These are phyloP conservation scores for Elymnias hypermnestra DNA, from an alignment of 1,140 invertebrate species.

Conservation along the genomic window DNA sequence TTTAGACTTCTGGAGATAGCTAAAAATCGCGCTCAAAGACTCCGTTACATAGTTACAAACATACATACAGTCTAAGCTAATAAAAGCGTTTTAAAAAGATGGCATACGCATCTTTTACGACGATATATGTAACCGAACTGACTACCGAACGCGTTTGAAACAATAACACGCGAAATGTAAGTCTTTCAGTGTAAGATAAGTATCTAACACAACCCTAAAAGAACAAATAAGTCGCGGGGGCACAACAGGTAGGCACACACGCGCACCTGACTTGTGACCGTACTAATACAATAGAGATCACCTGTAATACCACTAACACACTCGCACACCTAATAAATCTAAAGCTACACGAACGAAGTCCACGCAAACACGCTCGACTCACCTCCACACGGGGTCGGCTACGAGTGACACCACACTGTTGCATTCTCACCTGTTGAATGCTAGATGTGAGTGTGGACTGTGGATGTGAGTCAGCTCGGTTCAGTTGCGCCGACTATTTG, in stretches of 20 bases:
- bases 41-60: too few relatives aligned
- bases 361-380: slow-evolving; percentile 56
- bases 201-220: slow-evolving; percentile 60
- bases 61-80: too few relatives aligned
- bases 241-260: slow-evolving; percentile 65
- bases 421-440: slow-evolving; percentile 68
- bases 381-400: slow-evolving; percentile 56
- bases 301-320: slow-evolving; percentile 54
- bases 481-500: slow-evolving; percentile 26
- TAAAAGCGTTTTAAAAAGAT: too few relatives aligned
- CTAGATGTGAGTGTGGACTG: slow-evolving; percentile 51
- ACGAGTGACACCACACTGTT: slow-evolving; percentile 59
- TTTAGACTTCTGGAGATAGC: too few relatives aligned
- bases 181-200: slow-evolving; percentile 39
- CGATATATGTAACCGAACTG: slow-evolving; percentile 27
- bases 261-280: slow-evolving; percentile 58
- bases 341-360: slow-evolving; percentile 54
- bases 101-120: slow-evolving; percentile 8
- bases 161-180: slow-evolving; percentile 46
- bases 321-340: slow-evolving; percentile 49
- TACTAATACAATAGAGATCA: slow-evolving; percentile 56
- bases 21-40: too few relatives aligned
- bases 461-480: slow-evolving; percentile 45
- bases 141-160: slow-evolving; percentile 30
- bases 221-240: slow-evolving; percentile 64